Base-by-base conservation (phyloP, 2,888 invertebrate genomes). In the Catocala sponsa region DNA sequence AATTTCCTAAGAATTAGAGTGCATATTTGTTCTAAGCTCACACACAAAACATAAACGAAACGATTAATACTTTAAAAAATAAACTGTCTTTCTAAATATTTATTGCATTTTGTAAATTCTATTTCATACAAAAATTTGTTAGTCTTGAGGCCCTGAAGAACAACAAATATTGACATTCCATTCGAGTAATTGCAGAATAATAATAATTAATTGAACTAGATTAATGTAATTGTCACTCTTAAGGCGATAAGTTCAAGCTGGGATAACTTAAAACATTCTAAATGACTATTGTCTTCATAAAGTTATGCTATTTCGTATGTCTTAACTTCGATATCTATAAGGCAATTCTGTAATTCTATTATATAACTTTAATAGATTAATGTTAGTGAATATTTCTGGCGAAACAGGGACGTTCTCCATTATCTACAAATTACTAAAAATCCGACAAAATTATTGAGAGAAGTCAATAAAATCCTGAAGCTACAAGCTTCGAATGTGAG, bases 311-410 rank as follows among this genome's bases (percentile, higher is more conserved):
- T 62, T 63, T 59, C 60, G 54, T 54, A 63, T 44, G 41, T 59
- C 68, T 74, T 65, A 72, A 25, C 25, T 66, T 74, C 59, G 56
- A 52, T 74, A 74, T 33, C 51, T 55, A 64, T 74, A 74, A 74
- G 74, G 74, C 74, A 70, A 57, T 68, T 72, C 51, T 56, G 69
- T 72, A 56, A 69, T 55, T 25, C 59, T 69, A 72, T 68, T 56
- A 51, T 58, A 32, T 48, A 15, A 48, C 6, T 38, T 33, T 57
- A 13, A 33, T 9, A 25, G 11, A 56, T 38, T 51, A 65, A 25
- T 33, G 51, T 15, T 52, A 13, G 12, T 55, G 51, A 57, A 58
- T 46, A 46, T 46, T 56, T 11, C 11, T 57, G 60, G 32, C 42
- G 12, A 57, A 56, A 33, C 44, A 41, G 35, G 55, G 63, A 64